Evolutionary conservation across 2,797 vertebrate species (phyloP).

Genomic region (Chromis chromis): DNA sequence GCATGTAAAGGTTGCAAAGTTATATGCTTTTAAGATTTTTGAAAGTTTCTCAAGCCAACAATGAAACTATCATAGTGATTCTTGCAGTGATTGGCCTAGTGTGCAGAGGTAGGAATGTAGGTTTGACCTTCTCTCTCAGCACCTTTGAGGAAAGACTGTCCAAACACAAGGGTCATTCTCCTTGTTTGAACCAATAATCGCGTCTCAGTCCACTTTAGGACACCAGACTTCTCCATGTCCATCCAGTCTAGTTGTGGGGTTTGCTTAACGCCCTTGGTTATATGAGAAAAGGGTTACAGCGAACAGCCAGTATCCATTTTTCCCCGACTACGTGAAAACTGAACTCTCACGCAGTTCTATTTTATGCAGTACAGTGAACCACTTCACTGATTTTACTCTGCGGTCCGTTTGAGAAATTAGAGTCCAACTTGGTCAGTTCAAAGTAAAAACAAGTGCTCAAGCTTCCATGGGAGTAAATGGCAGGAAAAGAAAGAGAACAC

Average conservation of each 20-base stretch:
- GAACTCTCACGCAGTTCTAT: not conserved
- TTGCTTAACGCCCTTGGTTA: not conserved
- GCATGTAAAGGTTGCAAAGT: no score
- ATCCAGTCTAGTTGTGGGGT: not conserved
- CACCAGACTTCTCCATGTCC: not conserved
- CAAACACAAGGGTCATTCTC: not conserved
- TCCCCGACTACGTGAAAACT: not conserved
- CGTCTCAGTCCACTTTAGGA: not conserved
- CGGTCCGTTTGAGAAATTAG: not conserved
- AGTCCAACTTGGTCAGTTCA: not conserved
- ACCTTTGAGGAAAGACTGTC: not conserved
- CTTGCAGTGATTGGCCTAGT: not conserved
- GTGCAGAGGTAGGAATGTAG: not conserved
- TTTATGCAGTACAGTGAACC: not conserved
- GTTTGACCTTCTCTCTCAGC: not conserved
- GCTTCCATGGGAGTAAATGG: slow-evolving; percentile 3
- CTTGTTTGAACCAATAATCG: not conserved
- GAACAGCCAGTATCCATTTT: not conserved
- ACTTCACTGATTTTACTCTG: not conserved
- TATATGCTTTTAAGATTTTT: no score
- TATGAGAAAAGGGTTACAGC: not conserved
- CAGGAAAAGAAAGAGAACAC: slow-evolving; percentile 35
- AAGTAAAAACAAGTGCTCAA: slow-evolving; percentile 1
- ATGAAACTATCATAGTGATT: no score
- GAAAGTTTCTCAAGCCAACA: no score